phyloP scores from a whole-genome alignment of 2,888 invertebrate genomes.

The Lissocephala sabroskyi region DNA sequence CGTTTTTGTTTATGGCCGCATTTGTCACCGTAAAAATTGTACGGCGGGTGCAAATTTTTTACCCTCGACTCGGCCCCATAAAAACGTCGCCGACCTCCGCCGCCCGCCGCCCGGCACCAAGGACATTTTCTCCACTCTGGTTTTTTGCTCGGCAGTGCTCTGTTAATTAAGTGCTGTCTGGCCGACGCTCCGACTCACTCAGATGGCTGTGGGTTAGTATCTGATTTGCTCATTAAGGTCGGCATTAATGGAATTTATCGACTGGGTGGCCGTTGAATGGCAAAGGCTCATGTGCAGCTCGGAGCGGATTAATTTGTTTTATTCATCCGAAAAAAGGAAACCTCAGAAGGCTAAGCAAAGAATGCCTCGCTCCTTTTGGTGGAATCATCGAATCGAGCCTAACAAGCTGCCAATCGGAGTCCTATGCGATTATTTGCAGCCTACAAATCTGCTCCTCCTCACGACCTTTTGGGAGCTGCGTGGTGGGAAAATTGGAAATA shows the following conservation, averaged over 20 bases:
- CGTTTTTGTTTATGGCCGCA: conserved; percentile 58
- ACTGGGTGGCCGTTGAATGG: not conserved
- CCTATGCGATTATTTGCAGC: too few relatives aligned
- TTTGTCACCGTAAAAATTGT: conserved; percentile 54
- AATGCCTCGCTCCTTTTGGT: too few relatives aligned
- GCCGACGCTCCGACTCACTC: not conserved
- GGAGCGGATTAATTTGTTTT: too few relatives aligned
- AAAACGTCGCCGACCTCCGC: conserved; percentile 30
- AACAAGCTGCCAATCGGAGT: too few relatives aligned
- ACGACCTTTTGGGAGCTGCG: too few relatives aligned
- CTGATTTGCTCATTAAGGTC: conserved; percentile 29
- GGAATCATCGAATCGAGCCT: too few relatives aligned
- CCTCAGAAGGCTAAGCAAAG: too few relatives aligned
- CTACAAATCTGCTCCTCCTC: too few relatives aligned
- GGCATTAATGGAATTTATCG: conserved; percentile 29
- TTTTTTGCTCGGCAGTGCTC: conserved; percentile 8
- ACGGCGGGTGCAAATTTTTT: conserved; percentile 36
- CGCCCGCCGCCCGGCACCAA: conserved; percentile 37
- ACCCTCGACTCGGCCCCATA: conserved; percentile 36
- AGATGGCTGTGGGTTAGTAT: not conserved
- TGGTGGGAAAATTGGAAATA: too few relatives aligned
- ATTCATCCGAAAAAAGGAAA: too few relatives aligned
- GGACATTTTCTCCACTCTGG: conserved; percentile 8
- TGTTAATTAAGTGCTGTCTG: conserved; percentile 39
- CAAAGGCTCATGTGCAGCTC: not conserved